Percentiles rank a stretch among this genome's conserved stretches.
These are phyloP conservation scores for Diarsia mendica DNA, from an alignment of 2,888 invertebrate species.

Conservation along the genomic window DNA sequence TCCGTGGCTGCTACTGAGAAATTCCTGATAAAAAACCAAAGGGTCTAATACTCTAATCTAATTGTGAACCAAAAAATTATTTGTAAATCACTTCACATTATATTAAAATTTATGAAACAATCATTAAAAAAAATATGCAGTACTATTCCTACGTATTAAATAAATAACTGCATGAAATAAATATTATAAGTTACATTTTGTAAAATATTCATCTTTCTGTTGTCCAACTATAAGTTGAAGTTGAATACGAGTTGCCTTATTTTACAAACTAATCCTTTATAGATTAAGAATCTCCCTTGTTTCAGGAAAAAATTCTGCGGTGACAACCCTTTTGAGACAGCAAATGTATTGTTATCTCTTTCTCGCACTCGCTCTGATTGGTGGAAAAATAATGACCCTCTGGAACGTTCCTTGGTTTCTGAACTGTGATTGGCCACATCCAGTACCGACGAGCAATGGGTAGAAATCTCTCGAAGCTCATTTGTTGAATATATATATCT, in stretches of 20 bases:
- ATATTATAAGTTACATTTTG: background rate
- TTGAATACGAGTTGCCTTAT: background rate
- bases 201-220: too few relatives aligned
- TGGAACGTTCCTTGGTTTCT: slow-evolving; percentile 70
- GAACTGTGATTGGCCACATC: slow-evolving; percentile 72
- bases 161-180: background rate
- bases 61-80: background rate
- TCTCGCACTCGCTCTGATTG: slow-evolving; percentile 70
- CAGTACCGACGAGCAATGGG: slow-evolving; percentile 58
- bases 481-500: slow-evolving; percentile 79
- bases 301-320: slow-evolving; percentile 46
- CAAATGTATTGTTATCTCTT: slow-evolving; percentile 47
- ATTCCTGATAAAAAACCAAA: too few relatives aligned
- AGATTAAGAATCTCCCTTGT: slow-evolving; percentile 30
- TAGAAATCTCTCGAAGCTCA: slow-evolving; percentile 77
- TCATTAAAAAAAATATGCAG: background rate
- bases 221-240: background rate
- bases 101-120: background rate
- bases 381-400: slow-evolving; percentile 64
- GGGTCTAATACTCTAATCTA: background rate
- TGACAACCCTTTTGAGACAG: slow-evolving; percentile 46
- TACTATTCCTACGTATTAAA: background rate
- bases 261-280: background rate
- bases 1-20: too few relatives aligned
- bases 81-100: background rate